Percentiles rank a stretch among this genome's conserved stretches.
Conservation (phyloP, 2,797 vertebrate species). For the Poecilia velifera region DNA sequence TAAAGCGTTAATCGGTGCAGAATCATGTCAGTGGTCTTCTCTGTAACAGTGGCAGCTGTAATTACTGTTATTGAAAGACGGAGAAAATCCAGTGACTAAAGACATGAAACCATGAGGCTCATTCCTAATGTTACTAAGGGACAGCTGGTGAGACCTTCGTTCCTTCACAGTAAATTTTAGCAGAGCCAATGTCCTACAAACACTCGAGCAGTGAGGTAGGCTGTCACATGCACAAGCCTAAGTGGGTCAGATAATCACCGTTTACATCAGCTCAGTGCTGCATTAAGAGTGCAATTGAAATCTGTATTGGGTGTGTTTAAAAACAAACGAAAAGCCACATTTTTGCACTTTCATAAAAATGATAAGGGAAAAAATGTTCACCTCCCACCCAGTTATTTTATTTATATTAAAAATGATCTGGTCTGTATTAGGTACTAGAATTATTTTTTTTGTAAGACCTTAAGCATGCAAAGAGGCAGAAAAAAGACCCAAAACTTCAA, state of each 20-base stretch:
- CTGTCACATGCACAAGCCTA: slow-evolving; percentile 9
- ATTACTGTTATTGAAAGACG: slow-evolving; percentile 46
- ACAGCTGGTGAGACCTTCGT: background rate
- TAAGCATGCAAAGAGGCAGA: background rate
- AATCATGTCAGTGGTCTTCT: slow-evolving; percentile 26
- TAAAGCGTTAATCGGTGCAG: slow-evolving; percentile 55
- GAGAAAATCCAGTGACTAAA: slow-evolving; percentile 16
- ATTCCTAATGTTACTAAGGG: background rate
- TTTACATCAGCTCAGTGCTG: slow-evolving; percentile 3
- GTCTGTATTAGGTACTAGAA: background rate
- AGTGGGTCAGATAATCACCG: slow-evolving; percentile 23
- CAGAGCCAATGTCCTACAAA: slow-evolving; percentile 1
- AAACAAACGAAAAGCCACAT: background rate
- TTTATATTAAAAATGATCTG: background rate
- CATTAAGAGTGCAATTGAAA: slow-evolving; percentile 4
- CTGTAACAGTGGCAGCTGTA: slow-evolving; percentile 30
- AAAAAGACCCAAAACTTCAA: background rate
- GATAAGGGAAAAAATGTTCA: background rate
- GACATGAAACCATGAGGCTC: background rate
- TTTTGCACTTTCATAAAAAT: background rate
- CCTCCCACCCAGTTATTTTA: background rate
- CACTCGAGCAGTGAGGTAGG: slow-evolving; percentile 2
- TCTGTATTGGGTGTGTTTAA: background rate
- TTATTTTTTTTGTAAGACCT: background rate
- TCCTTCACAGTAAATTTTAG: slow-evolving; percentile 14